These are phyloP conservation scores for Nomada ferruginata DNA, from an alignment of 2,888 invertebrate species.

Conservation along the genomic window DNA sequence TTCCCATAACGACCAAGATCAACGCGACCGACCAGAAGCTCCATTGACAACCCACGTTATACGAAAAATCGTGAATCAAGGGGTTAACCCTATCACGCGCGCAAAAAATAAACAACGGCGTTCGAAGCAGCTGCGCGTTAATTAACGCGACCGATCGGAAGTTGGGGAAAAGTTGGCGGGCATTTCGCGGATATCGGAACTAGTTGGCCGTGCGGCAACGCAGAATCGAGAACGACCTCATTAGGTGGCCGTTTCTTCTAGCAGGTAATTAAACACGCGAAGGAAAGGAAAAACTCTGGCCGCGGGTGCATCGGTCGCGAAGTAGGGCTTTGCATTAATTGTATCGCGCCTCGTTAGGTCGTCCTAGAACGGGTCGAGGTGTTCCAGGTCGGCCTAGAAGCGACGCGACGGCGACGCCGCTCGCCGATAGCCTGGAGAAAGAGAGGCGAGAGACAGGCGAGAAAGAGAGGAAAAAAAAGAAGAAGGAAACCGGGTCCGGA, in stretches of 20 bases:
- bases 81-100: no score
- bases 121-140: slow-evolving; percentile 12
- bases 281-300: slow-evolving; percentile 68
- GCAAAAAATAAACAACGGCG: background rate
- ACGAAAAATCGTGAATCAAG: no score
- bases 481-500: slow-evolving; percentile 66
- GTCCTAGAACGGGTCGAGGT: slow-evolving; percentile 61
- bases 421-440: background rate
- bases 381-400: slow-evolving; percentile 41
- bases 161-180: slow-evolving; percentile 16
- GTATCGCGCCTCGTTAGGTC: slow-evolving; percentile 77
- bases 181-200: slow-evolving; percentile 50
- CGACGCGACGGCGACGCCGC: slow-evolving; percentile 11
- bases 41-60: no score
- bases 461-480: slow-evolving; percentile 7
- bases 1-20: no score
- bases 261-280: slow-evolving; percentile 64
- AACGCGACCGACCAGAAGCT: no score
- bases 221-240: slow-evolving; percentile 60
- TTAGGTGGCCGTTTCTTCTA: slow-evolving; percentile 66
- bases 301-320: slow-evolving; percentile 66
- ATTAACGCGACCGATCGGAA: slow-evolving; percentile 45
- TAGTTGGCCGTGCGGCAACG: slow-evolving; percentile 34
- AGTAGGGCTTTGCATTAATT: slow-evolving; percentile 75
- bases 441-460: slow-evolving; percentile 2